Percentiles rank a stretch among this genome's conserved stretches.
Conservation (phyloP, 2,888 invertebrate genomes). For the Phalera bucephala region DNA sequence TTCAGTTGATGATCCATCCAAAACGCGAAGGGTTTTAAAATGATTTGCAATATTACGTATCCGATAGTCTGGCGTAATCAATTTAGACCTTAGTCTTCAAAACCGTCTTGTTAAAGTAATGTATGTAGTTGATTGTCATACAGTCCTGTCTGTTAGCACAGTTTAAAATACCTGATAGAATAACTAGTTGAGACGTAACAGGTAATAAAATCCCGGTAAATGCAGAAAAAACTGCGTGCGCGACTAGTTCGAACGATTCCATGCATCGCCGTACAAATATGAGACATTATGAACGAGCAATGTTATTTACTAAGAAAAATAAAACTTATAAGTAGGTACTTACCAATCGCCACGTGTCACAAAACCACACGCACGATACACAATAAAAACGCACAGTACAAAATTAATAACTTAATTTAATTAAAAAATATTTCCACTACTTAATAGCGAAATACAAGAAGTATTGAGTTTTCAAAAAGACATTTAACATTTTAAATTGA, state of each 20-base stretch:
- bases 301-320: conserved; percentile 4
- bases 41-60: no score
- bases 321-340: conserved; percentile 14
- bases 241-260: not conserved
- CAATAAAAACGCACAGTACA: conserved; percentile 12
- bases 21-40: no score
- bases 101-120: no score
- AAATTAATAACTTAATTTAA: conserved; percentile 5
- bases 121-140: no score
- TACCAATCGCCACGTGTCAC: conserved; percentile 22
- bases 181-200: no score
- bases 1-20: no score
- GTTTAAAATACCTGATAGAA: no score
- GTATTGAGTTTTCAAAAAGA: conserved; percentile 46
- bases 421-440: conserved; percentile 37
- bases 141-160: no score
- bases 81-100: no score
- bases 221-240: not conserved
- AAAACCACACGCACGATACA: conserved; percentile 6
- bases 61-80: no score
- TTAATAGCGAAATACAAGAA: conserved; percentile 63
- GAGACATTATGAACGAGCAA: not conserved
- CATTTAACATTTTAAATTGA: conserved; percentile 50
- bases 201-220: not conserved
- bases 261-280: not conserved